phyloP scores from a whole-genome alignment of 2,797 vertebrate genomes.

The Acanthurus lineatus region DNA sequence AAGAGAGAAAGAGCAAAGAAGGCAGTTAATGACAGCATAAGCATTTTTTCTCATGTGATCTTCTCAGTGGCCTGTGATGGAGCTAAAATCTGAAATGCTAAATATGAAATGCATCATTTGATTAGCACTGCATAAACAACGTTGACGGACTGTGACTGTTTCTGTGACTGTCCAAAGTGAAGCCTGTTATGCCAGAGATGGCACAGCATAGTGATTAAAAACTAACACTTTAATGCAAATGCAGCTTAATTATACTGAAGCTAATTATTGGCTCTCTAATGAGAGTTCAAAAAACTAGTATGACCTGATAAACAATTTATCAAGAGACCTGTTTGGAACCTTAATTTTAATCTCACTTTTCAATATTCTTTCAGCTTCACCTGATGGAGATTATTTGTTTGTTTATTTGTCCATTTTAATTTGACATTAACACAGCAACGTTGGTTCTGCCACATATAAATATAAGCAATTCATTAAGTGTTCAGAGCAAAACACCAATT shows the following conservation, averaged over 20 bases:
- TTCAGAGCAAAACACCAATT: no score
- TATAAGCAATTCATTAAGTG: no score
- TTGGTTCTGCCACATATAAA: no score
- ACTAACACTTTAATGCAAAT: not conserved
- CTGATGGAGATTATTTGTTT: no score
- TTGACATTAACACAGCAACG: no score
- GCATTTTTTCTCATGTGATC: not conserved
- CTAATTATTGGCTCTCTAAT: conserved; percentile 19
- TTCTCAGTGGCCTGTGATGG: not conserved
- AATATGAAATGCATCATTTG: not conserved
- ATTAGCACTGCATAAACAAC: not conserved
- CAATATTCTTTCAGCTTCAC: not conserved
- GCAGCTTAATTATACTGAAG: conserved; percentile 1
- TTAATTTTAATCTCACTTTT: not conserved
- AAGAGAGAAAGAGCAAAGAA: not conserved
- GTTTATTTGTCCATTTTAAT: no score
- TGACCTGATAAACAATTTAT: conserved; percentile 3
- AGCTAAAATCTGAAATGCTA: not conserved
- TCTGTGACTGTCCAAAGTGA: not conserved
- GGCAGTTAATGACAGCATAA: not conserved
- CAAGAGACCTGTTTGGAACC: not conserved
- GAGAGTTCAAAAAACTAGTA: conserved; percentile 14
- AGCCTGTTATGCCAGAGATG: not conserved
- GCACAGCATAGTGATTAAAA: not conserved
- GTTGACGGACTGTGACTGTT: not conserved